Conservation (phyloP, 2,113 vertebrate genomes). For the Grammomys dolichurus region DNA sequence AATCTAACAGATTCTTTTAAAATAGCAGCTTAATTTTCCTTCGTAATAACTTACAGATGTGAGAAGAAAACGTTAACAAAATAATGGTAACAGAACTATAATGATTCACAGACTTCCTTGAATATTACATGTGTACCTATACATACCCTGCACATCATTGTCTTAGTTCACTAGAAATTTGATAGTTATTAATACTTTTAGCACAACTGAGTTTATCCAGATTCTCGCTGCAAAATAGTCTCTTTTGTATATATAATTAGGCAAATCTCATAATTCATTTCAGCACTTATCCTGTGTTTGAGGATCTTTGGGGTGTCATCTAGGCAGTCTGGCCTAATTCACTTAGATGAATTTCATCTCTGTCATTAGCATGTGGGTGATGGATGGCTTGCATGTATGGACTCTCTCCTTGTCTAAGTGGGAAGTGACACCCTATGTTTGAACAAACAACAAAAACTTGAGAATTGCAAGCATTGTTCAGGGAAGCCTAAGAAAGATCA, state of each 20-base stretch:
- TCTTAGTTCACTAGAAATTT: conserved; percentile 9
- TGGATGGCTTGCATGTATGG: neutral
- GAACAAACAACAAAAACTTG: neutral
- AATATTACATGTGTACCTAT: neutral
- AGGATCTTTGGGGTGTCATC: neutral
- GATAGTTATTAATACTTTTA: neutral
- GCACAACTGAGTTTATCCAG: neutral
- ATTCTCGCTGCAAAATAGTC: neutral
- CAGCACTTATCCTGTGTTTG: neutral
- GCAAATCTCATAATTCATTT: neutral
- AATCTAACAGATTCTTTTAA: neutral
- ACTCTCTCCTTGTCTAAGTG: neutral
- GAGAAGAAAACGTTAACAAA: neutral
- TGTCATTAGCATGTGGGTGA: neutral
- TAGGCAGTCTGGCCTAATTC: neutral
- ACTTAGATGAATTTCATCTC: neutral
- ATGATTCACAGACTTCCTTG: neutral
- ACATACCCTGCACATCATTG: neutral
- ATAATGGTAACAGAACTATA: neutral
- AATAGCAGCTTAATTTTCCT: neutral
- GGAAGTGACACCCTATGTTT: neutral
- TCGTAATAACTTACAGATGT: neutral
- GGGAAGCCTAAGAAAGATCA: neutral
- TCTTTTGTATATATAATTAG: neutral
- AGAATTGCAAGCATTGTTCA: neutral